Evolutionary conservation across 1,140 invertebrate genomes (phyloP).

Genomic region (Drusus annulatus): DNA sequence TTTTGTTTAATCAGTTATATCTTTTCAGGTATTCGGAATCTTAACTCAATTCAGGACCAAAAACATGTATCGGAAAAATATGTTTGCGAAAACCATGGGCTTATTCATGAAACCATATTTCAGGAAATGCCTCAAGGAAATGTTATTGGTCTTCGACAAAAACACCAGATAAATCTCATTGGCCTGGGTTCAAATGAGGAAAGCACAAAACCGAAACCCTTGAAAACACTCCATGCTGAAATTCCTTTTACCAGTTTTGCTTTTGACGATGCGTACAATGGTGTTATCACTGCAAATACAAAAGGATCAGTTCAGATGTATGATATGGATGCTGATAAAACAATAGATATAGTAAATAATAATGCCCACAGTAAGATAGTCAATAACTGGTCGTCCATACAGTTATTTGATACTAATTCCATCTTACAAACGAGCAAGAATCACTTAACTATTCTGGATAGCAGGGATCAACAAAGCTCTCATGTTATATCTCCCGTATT

Average conservation of each 20-base stretch:
- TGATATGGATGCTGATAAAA: slow-evolving; percentile 32
- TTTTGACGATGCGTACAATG: slow-evolving; percentile 26
- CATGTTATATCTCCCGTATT: neutral
- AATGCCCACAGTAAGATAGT: neutral
- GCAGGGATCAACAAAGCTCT: neutral
- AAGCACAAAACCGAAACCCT: slow-evolving; percentile 1
- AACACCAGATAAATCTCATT: slow-evolving; percentile 44
- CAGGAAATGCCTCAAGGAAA: slow-evolving; percentile 10
- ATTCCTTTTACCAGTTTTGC: slow-evolving; percentile 48
- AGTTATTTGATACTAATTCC: slow-evolving; percentile 32
- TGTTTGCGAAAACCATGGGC: slow-evolving; percentile 33
- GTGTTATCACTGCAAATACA: slow-evolving; percentile 31
- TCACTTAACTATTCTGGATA: slow-evolving; percentile 44
- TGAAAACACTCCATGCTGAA: slow-evolving; percentile 40
- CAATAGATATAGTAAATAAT: slow-evolving; percentile 1
- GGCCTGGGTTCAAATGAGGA: neutral
- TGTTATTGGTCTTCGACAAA: slow-evolving; percentile 49
- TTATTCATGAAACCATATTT: slow-evolving; percentile 50
- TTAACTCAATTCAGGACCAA: neutral
- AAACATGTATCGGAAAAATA: slow-evolving; percentile 29
- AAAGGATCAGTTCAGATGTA: slow-evolving; percentile 32
- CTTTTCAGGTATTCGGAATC: slow-evolving; percentile 42
- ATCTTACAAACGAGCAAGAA: slow-evolving; percentile 37
- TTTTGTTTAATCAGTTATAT: neutral
- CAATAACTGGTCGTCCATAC: slow-evolving; percentile 49